Percentiles rank a stretch among this genome's conserved stretches.
These are phyloP conservation scores for Scaptodrosophila latifasciaeformis DNA, from an alignment of 2,888 invertebrate species.

Conservation along the genomic window DNA sequence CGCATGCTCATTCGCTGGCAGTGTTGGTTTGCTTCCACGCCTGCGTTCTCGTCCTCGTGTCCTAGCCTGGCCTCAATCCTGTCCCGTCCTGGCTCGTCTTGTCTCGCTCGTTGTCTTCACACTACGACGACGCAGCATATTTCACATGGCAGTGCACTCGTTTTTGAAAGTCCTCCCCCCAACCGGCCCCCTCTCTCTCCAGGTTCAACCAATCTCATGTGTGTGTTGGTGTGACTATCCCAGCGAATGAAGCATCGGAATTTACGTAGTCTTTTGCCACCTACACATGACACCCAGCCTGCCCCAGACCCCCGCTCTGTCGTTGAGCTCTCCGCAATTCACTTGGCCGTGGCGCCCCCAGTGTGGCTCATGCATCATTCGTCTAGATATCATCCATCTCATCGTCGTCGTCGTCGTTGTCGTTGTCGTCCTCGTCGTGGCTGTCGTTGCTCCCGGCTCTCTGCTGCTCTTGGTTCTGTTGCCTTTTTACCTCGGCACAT, in stretches of 20 bases:
- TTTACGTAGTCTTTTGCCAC: constrained; percentile 38
- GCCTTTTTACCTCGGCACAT: constrained; percentile 64
- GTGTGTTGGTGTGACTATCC: constrained; percentile 27
- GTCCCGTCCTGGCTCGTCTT: constrained; percentile 2
- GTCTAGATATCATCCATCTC: constrained; percentile 72
- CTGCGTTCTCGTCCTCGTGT: constrained; percentile 37
- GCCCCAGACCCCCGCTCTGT: constrained; percentile 22
- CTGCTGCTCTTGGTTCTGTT: constrained; percentile 22
- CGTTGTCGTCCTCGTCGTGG: constrained; percentile 2
- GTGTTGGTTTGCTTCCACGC: constrained; percentile 41
- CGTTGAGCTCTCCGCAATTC: background rate
- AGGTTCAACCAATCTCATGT: background rate
- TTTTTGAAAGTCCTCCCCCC: too few species aligned
- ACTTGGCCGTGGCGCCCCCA: constrained; percentile 37
- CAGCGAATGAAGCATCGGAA: constrained; percentile 65
- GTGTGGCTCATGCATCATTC: constrained; percentile 70
- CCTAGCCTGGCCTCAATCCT: too few species aligned
- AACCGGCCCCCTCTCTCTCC: background rate
- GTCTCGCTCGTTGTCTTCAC: constrained; percentile 11
- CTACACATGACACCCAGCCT: constrained; percentile 32
- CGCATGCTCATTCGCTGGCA: constrained; percentile 57
- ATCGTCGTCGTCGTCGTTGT: constrained; percentile 11
- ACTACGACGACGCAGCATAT: constrained; percentile 27
- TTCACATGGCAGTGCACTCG: constrained; percentile 44
- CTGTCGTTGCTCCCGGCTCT: background rate